Evolutionary conservation across 2,113 vertebrate genomes (phyloP).

Genomic region (Columba janthina): DNA sequence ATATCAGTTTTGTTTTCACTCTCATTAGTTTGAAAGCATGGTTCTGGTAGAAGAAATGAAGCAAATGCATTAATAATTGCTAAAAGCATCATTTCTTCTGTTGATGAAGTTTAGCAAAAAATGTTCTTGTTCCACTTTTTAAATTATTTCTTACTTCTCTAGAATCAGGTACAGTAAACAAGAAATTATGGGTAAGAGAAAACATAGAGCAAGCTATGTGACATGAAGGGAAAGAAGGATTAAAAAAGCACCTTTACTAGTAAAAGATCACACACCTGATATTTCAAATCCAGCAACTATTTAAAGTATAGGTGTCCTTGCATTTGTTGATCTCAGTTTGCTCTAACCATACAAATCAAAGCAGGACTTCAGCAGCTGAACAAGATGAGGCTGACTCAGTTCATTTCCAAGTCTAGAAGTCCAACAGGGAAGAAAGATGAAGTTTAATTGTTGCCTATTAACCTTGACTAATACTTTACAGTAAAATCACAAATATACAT

Average conservation of each 20-base stretch:
- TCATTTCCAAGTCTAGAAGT: not conserved
- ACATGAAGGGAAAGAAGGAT: not conserved
- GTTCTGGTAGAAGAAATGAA: not conserved
- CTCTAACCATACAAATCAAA: not conserved
- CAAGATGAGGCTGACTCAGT: not conserved
- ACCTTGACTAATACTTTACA: not conserved
- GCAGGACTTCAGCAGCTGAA: not conserved
- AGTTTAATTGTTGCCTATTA: constrained; percentile 9
- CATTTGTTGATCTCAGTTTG: not conserved
- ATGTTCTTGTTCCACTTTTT: not conserved
- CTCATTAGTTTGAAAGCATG: not conserved
- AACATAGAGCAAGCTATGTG: not conserved
- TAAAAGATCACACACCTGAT: not conserved
- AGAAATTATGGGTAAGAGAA: not conserved
- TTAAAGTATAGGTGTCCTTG: not conserved
- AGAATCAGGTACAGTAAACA: not conserved
- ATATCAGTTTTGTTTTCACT: not conserved
- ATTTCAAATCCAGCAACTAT: not conserved
- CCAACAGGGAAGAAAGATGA: not conserved
- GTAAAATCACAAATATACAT: not conserved
- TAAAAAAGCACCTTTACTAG: not conserved
- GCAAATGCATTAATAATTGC: not conserved
- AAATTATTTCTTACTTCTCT: not conserved
- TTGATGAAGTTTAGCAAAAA: not conserved
- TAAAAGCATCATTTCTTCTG: not conserved